phyloP scores from a whole-genome alignment of 1,140 invertebrate species.

The Druon quercuslanigerum region DNA sequence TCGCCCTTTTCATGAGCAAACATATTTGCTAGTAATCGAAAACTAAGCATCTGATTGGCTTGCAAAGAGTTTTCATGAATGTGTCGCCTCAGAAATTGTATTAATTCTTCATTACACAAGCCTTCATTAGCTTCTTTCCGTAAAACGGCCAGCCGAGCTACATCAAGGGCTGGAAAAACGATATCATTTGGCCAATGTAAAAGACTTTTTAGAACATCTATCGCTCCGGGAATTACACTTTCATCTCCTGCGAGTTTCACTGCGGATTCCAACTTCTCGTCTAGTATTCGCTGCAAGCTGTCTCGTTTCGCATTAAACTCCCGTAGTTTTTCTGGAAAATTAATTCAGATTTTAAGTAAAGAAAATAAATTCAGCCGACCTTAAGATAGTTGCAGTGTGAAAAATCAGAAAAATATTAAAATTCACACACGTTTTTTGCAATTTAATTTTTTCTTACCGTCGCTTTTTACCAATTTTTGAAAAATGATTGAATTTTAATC shows the following conservation, averaged over 20 bases:
- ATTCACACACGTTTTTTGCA: too few species aligned
- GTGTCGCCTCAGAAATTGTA: conserved; percentile 67
- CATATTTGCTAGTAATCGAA: conserved; percentile 87
- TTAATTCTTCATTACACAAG: conserved; percentile 76
- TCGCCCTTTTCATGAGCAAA: conserved; percentile 81
- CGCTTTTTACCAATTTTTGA: too few species aligned
- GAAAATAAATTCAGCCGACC: conserved; percentile 39
- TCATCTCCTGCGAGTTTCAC: conserved; percentile 77
- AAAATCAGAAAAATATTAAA: too few species aligned
- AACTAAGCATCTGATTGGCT: conserved; percentile 86
- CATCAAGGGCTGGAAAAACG: conserved; percentile 91
- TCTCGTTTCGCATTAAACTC: conserved; percentile 84
- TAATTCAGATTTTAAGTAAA: conserved; percentile 37
- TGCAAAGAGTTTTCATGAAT: conserved; percentile 71
- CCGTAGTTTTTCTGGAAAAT: conserved; percentile 77
- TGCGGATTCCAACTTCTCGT: conserved; percentile 78
- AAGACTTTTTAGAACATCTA: conserved; percentile 81
- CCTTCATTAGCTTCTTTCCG: conserved; percentile 78
- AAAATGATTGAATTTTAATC: too few species aligned
- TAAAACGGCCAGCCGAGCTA: conserved; percentile 86
- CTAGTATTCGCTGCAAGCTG: conserved; percentile 70
- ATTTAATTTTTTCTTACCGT: too few species aligned
- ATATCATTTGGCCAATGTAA: conserved; percentile 88
- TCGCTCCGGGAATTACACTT: conserved; percentile 69
- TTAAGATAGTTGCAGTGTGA: too few species aligned